Percentiles rank a stretch among this genome's conserved stretches.
These are phyloP conservation scores for Trachops cirrhosus DNA, from an alignment of 2,797 vertebrate species.

Conservation along the genomic window DNA sequence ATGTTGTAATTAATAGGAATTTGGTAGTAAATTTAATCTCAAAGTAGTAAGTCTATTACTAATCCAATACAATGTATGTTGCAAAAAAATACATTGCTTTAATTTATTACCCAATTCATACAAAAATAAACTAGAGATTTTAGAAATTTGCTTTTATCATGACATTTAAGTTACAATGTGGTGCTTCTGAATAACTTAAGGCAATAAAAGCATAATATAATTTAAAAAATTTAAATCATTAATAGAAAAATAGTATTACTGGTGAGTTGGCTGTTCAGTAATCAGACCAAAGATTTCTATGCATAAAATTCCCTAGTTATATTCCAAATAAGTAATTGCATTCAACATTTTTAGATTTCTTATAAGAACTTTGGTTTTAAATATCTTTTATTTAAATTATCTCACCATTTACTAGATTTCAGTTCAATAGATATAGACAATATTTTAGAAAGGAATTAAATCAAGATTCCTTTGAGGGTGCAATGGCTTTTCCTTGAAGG, in stretches of 20 bases:
- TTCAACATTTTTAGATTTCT: neutral
- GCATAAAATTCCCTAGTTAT: neutral
- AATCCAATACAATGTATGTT: neutral
- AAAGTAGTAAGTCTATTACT: neutral
- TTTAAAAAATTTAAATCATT: neutral
- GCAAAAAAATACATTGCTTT: neutral
- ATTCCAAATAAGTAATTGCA: neutral
- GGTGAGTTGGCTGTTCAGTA: neutral
- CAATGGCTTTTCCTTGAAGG: neutral
- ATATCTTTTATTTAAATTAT: constrained; percentile 36
- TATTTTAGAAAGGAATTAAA: neutral
- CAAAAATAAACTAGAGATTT: neutral
- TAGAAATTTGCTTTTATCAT: neutral
- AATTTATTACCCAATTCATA: neutral
- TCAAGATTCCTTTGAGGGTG: neutral
- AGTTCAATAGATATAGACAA: neutral
- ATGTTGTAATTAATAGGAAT: neutral
- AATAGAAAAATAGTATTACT: neutral
- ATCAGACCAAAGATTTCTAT: neutral
- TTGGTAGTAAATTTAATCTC: neutral
- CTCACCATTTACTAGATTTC: neutral
- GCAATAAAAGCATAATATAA: neutral
- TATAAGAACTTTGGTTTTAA: neutral
- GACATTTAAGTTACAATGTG: neutral
- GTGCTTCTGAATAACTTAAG: neutral